phyloP scores from a whole-genome alignment of 2,888 invertebrate genomes.

The Andricus quercusramuli region DNA sequence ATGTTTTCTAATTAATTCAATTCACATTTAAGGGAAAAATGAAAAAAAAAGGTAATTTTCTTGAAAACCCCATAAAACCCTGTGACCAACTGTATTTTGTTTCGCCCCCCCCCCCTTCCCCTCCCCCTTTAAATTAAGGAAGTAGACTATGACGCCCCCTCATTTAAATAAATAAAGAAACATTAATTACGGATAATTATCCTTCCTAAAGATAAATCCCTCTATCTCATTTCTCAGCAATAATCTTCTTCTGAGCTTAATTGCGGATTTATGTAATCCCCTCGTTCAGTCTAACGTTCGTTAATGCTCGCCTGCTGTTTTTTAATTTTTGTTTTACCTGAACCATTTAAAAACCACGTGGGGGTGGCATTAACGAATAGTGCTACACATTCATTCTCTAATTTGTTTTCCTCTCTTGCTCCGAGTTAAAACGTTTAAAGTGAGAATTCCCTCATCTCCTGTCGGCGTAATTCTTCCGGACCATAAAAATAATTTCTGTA shows the following conservation, averaged over 20 bases:
- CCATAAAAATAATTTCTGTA: slow-evolving; percentile 22
- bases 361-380: slow-evolving; percentile 19
- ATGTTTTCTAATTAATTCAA: too few relatives aligned
- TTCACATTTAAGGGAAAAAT: too few relatives aligned
- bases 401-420: slow-evolving; percentile 17
- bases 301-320: background rate
- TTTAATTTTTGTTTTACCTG: slow-evolving; percentile 10
- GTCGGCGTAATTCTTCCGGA: slow-evolving; percentile 2
- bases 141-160: too few relatives aligned
- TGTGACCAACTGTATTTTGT: too few relatives aligned
- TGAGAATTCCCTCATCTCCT: slow-evolving; percentile 6
- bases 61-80: too few relatives aligned
- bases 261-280: slow-evolving; percentile 37
- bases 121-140: too few relatives aligned
- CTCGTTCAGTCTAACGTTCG: slow-evolving; percentile 27
- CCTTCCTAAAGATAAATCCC: background rate
- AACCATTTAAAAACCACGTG: slow-evolving; percentile 29
- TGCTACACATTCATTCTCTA: slow-evolving; percentile 31
- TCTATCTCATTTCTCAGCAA: slow-evolving; percentile 2
- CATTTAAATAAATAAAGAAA: background rate
- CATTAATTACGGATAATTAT: background rate
- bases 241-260: slow-evolving; percentile 24
- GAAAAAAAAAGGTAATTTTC: too few relatives aligned
- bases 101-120: too few relatives aligned
- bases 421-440: slow-evolving; percentile 10